These are phyloP conservation scores for Papilio aristodemus DNA, from an alignment of 1,140 invertebrate species.

Conservation along the genomic window DNA sequence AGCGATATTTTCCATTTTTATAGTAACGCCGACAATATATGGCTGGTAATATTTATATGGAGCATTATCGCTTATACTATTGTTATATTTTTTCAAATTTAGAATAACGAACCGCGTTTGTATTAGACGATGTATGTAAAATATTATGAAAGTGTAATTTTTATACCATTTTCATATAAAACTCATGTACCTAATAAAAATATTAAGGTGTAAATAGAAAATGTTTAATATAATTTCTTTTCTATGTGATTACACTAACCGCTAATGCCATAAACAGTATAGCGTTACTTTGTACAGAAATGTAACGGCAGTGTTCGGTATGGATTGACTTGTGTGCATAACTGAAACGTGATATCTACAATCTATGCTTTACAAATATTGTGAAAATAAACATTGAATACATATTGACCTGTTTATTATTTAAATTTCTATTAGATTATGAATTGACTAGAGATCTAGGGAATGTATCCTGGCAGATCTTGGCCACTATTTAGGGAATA, in stretches of 20 bases:
- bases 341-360: slow-evolving; percentile 80
- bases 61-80: slow-evolving; percentile 75
- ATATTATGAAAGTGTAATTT: slow-evolving; percentile 78
- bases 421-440: neutral
- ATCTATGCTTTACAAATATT: slow-evolving; percentile 79
- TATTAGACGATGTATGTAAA: slow-evolving; percentile 74
- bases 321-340: slow-evolving; percentile 78
- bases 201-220: slow-evolving; percentile 78
- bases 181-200: slow-evolving; percentile 78
- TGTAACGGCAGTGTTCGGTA: slow-evolving; percentile 72
- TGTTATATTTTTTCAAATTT: slow-evolving; percentile 78
- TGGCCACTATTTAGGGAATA: too few relatives aligned
- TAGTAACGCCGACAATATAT: slow-evolving; percentile 57
- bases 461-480: too few relatives aligned
- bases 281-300: slow-evolving; percentile 75
- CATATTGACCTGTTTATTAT: slow-evolving; percentile 50
- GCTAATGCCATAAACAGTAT: slow-evolving; percentile 71
- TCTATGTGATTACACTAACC: slow-evolving; percentile 77
- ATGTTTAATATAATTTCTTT: slow-evolving; percentile 78
- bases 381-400: slow-evolving; percentile 78
- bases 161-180: slow-evolving; percentile 80
- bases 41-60: slow-evolving; percentile 67
- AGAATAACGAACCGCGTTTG: slow-evolving; percentile 73
- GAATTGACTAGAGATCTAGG: too few relatives aligned
- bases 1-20: slow-evolving; percentile 66